Evolutionary conservation across 2,888 invertebrate species (phyloP).

Genomic region (Dryococelus australis): DNA sequence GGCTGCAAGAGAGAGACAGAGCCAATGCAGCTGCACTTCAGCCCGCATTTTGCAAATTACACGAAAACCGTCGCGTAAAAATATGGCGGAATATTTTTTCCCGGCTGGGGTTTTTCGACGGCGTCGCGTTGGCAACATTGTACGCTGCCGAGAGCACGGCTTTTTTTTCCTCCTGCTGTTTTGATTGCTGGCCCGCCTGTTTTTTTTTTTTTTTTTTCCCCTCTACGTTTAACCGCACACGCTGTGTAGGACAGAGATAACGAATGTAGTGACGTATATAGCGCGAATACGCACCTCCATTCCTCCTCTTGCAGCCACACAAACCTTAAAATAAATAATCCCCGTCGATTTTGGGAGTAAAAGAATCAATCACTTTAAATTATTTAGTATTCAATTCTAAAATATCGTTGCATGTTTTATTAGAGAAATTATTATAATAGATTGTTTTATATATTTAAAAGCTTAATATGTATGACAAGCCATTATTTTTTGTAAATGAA

Average conservation of each 20-base stretch:
- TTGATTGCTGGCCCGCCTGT: constrained; percentile 11
- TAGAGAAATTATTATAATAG: no score
- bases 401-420: no score
- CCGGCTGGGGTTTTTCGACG: not conserved
- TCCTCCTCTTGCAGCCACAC: no score
- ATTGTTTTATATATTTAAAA: no score
- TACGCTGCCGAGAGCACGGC: not conserved
- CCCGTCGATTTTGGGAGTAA: no score
- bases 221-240: not conserved
- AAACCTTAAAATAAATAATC: no score
- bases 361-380: no score
- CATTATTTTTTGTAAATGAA: no score
- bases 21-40: not conserved
- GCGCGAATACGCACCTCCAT: no score
- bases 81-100: not conserved
- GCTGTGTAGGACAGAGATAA: not conserved
- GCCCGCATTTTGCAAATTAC: not conserved
- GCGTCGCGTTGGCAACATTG: constrained; percentile 24
- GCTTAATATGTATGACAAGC: no score
- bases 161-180: constrained; percentile 12
- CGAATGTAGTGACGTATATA: not conserved
- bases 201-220: not conserved
- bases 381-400: no score
- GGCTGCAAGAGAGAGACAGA: constrained; percentile 23
- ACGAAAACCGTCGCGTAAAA: not conserved